Percentiles rank a stretch among this genome's conserved stretches.
Conservation (phyloP, 1,140 invertebrate genomes). For the Eupristina koningsbergeri region DNA sequence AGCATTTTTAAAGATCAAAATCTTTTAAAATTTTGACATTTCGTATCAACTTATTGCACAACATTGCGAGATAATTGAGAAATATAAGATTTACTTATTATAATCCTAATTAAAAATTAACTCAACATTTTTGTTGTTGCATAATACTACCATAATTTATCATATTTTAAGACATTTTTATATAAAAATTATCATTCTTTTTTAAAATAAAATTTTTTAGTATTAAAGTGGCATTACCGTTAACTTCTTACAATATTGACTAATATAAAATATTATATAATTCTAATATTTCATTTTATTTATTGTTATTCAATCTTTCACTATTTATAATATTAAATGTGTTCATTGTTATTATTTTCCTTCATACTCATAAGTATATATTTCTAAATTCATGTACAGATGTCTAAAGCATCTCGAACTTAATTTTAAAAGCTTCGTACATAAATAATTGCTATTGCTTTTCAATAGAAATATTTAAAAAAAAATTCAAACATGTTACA, state of each 20-base stretch:
- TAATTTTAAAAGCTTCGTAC: conserved; percentile 1
- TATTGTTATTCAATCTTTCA: neutral
- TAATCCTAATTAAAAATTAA: conserved; percentile 26
- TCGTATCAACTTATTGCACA: conserved; percentile 30
- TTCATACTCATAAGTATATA: too few species aligned
- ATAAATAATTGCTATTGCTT: neutral
- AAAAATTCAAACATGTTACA: neutral
- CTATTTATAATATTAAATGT: neutral
- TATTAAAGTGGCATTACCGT: neutral
- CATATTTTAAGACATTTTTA: neutral
- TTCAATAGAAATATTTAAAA: conserved; percentile 12
- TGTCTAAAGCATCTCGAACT: neutral
- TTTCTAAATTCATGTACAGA: too few species aligned
- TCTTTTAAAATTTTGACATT: conserved; percentile 24
- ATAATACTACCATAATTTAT: neutral
- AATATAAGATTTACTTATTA: too few species aligned
- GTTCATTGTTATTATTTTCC: too few species aligned
- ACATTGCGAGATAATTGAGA: conserved; percentile 40
- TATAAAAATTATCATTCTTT: neutral
- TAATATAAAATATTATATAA: conserved; percentile 31
- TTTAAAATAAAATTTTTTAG: conserved; percentile 17
- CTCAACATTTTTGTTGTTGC: conserved; percentile 11
- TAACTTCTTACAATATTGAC: conserved; percentile 13
- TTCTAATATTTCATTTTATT: conserved; percentile 6
- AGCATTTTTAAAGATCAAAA: conserved; percentile 21